These are phyloP conservation scores for Otocyon megalotis DNA, from an alignment of 2,113 vertebrate genomes.

Conservation along the genomic window DNA sequence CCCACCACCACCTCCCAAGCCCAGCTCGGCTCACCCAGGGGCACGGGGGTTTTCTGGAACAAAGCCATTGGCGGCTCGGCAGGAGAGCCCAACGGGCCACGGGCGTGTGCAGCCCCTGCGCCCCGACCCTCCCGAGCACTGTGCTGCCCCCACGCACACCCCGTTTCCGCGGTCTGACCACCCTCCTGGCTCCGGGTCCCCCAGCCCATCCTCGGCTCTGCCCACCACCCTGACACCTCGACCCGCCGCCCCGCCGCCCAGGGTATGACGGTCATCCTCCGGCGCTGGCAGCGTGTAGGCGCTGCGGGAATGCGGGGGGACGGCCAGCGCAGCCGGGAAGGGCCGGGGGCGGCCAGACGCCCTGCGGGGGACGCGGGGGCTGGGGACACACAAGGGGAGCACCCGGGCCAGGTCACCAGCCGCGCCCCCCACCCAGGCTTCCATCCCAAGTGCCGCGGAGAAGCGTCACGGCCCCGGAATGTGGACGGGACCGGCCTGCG, in stretches of 20 bases:
- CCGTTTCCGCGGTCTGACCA: background rate
- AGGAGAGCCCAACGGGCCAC: background rate
- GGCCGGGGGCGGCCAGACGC: background rate
- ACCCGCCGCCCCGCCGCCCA: too few species aligned
- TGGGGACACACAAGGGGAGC: background rate
- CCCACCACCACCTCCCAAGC: background rate
- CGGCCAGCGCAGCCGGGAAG: background rate
- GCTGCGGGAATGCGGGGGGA: accelerated
- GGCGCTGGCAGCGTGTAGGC: too few species aligned
- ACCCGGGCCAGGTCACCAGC: background rate
- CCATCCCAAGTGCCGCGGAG: background rate
- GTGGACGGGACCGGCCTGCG: background rate
- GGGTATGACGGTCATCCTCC: background rate
- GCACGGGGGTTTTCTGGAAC: too few species aligned
- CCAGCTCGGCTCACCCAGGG: background rate
- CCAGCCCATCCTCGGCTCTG: background rate
- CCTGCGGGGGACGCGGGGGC: background rate
- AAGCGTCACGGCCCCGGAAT: background rate
- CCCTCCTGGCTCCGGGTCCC: background rate
- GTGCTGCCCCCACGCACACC: background rate
- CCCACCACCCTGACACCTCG: background rate
- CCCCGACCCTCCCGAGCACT: background rate
- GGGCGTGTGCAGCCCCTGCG: background rate
- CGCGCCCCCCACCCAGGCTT: accelerated
- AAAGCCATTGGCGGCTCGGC: too few species aligned